Conservation (phyloP, 2,888 invertebrate species). For the Andrena bicolor region DNA sequence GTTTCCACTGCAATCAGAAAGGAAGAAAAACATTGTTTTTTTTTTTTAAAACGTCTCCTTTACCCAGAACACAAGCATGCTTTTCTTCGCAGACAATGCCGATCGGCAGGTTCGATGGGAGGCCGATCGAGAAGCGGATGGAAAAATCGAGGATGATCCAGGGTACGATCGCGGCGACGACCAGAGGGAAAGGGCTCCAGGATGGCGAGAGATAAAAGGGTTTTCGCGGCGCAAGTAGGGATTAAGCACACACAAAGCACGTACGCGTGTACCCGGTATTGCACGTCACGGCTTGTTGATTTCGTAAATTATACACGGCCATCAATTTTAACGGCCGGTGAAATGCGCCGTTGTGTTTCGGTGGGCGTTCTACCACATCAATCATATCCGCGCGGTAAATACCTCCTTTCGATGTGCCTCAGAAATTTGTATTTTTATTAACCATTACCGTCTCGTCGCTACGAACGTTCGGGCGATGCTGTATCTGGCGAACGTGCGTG, state of each 20-base stretch:
- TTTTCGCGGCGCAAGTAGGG: conserved; percentile 72
- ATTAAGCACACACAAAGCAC: conserved; percentile 72
- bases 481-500: background rate
- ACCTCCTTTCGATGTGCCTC: conserved; percentile 74
- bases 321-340: conserved; percentile 79
- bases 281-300: conserved; percentile 82
- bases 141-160: background rate
- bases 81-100: background rate
- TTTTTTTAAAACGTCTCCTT: background rate
- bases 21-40: conserved; percentile 35
- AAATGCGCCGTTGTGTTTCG: conserved; percentile 79
- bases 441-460: conserved; percentile 63
- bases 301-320: conserved; percentile 82
- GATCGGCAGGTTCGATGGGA: conserved; percentile 7
- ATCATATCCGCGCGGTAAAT: conserved; percentile 78
- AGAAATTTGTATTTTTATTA: conserved; percentile 77
- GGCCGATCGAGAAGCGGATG: background rate
- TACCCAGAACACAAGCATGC: background rate
- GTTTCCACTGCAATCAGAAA: conserved; percentile 92
- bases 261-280: conserved; percentile 69
- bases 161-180: conserved; percentile 35
- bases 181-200: conserved; percentile 41
- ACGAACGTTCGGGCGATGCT: conserved; percentile 8
- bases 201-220: conserved; percentile 74
- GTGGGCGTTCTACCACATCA: conserved; percentile 81